These are phyloP conservation scores for Unio delphinus DNA, from an alignment of 2,888 invertebrate genomes.

Conservation along the genomic window DNA sequence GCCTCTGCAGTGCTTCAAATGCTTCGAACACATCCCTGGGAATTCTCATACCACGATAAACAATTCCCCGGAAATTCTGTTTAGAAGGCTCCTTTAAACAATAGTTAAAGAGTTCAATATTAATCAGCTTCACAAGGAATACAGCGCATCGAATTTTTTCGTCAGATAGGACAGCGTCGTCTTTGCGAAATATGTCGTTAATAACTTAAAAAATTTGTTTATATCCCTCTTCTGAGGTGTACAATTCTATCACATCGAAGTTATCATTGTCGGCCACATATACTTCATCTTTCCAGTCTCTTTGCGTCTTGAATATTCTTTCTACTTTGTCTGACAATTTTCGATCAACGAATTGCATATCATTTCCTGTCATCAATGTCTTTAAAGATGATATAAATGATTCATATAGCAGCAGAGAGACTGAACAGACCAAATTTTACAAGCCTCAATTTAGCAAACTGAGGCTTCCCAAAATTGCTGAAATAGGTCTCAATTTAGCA, in stretches of 20 bases:
- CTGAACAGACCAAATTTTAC: no score
- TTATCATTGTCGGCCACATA: slow-evolving; percentile 5
- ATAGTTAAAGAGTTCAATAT: slow-evolving; percentile 45
- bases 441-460: no score
- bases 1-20: slow-evolving; percentile 20
- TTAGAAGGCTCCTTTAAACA: slow-evolving; percentile 25
- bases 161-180: slow-evolving; percentile 21
- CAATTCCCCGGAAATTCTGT: slow-evolving; percentile 30
- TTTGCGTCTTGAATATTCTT: slow-evolving; percentile 15
- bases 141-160: slow-evolving; percentile 35
- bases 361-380: slow-evolving; percentile 16
- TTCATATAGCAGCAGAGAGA: no score
- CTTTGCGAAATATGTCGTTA: slow-evolving; percentile 31
- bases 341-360: slow-evolving; percentile 17
- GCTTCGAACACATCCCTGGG: slow-evolving; percentile 18
- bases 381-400: slow-evolving; percentile 19
- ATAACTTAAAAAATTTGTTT: slow-evolving; percentile 22
- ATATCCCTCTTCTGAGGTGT: slow-evolving; percentile 35
- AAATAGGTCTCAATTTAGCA: no score
- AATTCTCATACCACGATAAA: slow-evolving; percentile 33
- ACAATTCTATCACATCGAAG: slow-evolving; percentile 24
- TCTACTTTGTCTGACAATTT: slow-evolving; percentile 11
- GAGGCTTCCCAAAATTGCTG: no score
- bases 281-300: slow-evolving; percentile 16
- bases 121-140: slow-evolving; percentile 42